Evolutionary conservation across 2,888 invertebrate genomes (phyloP).

Genomic region (Acanthopleura granulata): DNA sequence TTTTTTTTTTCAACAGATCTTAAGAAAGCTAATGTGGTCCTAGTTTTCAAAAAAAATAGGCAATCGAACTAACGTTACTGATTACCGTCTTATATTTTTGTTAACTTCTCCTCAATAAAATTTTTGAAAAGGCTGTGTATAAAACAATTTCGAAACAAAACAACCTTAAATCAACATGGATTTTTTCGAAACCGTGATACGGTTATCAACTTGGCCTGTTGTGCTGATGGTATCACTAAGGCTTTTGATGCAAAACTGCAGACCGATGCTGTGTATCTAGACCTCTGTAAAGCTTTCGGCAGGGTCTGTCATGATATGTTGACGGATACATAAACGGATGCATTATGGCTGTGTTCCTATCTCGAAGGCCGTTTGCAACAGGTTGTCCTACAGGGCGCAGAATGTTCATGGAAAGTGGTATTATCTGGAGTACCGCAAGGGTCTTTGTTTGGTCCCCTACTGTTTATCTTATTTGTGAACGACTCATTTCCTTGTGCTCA

Average conservation of each 20-base stretch:
- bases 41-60: neutral
- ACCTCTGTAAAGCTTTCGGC: neutral
- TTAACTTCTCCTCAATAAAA: neutral
- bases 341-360: neutral
- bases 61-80: neutral
- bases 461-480: neutral
- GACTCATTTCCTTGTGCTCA: neutral
- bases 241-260: neutral
- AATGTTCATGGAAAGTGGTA: neutral
- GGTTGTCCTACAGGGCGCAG: neutral
- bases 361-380: neutral
- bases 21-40: neutral
- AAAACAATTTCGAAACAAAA: neutral
- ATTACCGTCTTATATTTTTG: neutral
- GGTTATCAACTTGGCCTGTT: neutral
- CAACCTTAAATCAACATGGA: neutral
- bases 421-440: neutral
- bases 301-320: neutral
- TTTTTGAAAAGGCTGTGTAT: neutral
- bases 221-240: neutral
- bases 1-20: neutral
- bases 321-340: neutral
- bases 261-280: neutral
- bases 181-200: neutral
- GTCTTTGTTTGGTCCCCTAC: neutral